Conservation (phyloP, 2,888 invertebrate species). For the Dilophus febrilis region DNA sequence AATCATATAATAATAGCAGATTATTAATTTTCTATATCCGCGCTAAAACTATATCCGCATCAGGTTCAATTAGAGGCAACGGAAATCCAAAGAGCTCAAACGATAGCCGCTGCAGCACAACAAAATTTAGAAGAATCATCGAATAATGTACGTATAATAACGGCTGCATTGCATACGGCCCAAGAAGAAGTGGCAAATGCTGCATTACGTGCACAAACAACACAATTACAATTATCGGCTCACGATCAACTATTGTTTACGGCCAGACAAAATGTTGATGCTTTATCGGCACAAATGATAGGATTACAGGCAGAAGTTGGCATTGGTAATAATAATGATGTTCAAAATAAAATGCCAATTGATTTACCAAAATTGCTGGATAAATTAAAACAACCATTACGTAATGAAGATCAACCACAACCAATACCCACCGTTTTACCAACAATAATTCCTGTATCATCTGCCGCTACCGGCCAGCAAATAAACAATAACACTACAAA, state of each 20-base stretch:
- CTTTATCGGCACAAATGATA: conserved; percentile 28
- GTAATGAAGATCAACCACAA: conserved; percentile 19
- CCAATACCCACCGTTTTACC: conserved; percentile 20
- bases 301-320: conserved; percentile 27
- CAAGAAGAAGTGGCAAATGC: conserved; percentile 27
- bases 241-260: conserved; percentile 29
- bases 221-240: conserved; percentile 28
- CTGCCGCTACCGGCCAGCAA: too few species aligned
- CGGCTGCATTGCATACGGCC: conserved; percentile 24
- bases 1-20: not conserved
- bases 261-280: conserved; percentile 28
- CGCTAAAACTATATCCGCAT: not conserved
- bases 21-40: too few species aligned
- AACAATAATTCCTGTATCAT: too few species aligned
- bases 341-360: conserved; percentile 19
- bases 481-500: too few species aligned
- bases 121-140: conserved; percentile 24
- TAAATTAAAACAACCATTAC: conserved; percentile 21
- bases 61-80: conserved; percentile 28
- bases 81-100: conserved; percentile 26
- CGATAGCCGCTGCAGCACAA: conserved; percentile 24
- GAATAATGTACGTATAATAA: conserved; percentile 25
- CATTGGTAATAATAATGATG: conserved; percentile 16
- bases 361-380: conserved; percentile 20
- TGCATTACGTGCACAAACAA: conserved; percentile 27